These are phyloP conservation scores for Chrysochloris asiatica DNA, from an alignment of 2,113 vertebrate species.

Conservation along the genomic window DNA sequence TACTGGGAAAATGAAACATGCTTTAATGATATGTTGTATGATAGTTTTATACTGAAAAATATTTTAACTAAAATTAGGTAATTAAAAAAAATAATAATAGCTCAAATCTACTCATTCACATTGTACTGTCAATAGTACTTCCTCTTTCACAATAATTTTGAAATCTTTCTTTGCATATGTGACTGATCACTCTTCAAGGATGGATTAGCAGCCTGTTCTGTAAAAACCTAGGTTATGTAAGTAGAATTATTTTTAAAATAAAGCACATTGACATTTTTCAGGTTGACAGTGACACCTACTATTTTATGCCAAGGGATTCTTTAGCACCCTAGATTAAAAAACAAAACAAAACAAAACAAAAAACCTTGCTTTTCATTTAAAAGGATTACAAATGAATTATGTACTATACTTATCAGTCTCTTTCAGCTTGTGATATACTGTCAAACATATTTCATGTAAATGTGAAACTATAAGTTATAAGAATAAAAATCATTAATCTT, in stretches of 20 bases:
- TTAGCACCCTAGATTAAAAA: not conserved
- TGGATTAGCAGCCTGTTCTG: not conserved
- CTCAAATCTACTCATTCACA: not conserved
- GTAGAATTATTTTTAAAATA: conserved; percentile 4
- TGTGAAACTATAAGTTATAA: conserved; percentile 30
- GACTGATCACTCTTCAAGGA: not conserved
- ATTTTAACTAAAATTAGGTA: conserved; percentile 9
- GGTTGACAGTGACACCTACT: not conserved
- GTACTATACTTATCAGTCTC: not conserved
- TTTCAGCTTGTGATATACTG: conserved; percentile 17
- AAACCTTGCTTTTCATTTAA: conserved; percentile 39
- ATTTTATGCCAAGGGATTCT: conserved; percentile 11
- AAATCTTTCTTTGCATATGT: not conserved
- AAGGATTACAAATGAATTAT: conserved; percentile 36
- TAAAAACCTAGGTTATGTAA: not conserved
- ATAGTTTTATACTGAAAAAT: conserved; percentile 1
- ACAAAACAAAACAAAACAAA: no score
- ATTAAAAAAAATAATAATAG: conserved; percentile 28
- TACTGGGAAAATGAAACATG: not conserved
- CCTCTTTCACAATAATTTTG: not conserved
- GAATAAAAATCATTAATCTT: conserved; percentile 31
- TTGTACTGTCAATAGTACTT: not conserved
- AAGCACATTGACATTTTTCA: not conserved
- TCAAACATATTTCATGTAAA: conserved; percentile 54
- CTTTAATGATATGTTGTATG: not conserved